A percentile compares a stretch with the other conserved stretches of the same genome.
phyloP scores from a whole-genome alignment of 2,797 vertebrate genomes.

The Rhinella marina region DNA sequence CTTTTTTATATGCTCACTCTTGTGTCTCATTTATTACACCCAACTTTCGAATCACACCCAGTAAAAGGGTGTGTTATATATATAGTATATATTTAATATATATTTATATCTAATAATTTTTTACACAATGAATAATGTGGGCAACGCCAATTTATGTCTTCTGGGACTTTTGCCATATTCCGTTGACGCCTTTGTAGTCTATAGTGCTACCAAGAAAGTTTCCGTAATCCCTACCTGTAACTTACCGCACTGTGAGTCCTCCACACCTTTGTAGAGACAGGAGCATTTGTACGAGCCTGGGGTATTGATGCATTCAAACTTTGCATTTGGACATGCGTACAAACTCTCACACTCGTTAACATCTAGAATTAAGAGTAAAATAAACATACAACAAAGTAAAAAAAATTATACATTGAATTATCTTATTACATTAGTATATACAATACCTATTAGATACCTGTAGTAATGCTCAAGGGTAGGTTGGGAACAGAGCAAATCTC shows the following conservation, averaged over 20 bases:
- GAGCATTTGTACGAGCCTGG: slow-evolving; percentile 74
- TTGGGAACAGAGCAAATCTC: no score
- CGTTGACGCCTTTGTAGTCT: neutral
- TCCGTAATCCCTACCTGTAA: neutral
- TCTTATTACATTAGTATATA: no score
- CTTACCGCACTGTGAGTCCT: slow-evolving; percentile 76
- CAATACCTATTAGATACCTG: no score
- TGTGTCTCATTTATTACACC: no score
- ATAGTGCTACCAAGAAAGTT: neutral
- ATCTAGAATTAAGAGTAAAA: slow-evolving; percentile 68
- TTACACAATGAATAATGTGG: no score
- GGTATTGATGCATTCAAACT: slow-evolving; percentile 80
- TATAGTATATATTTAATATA: no score
- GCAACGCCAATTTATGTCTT: no score
- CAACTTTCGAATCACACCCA: no score
- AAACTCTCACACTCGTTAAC: slow-evolving; percentile 78
- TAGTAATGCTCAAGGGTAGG: no score
- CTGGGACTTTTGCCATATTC: neutral
- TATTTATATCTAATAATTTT: no score
- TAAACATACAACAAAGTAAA: neutral
- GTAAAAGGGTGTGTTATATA: no score
- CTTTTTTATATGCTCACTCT: no score
- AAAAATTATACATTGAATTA: neutral
- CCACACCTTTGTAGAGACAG: slow-evolving; percentile 75
- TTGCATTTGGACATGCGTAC: slow-evolving; percentile 77